Base-by-base conservation (phyloP, 2,888 invertebrate genomes). In the Alviniconcha strummeri region DNA sequence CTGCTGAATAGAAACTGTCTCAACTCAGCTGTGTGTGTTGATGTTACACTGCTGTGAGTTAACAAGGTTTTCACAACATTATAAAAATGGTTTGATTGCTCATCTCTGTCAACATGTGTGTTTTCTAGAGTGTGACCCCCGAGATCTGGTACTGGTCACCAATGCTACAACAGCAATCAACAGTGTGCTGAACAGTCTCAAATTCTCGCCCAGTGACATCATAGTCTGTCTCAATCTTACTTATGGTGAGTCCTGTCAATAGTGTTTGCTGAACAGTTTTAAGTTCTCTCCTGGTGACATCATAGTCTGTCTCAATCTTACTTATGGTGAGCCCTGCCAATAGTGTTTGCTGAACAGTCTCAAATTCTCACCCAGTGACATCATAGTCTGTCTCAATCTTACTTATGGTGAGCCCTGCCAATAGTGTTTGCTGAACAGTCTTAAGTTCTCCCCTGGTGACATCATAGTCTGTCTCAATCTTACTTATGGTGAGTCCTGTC, bases 91-190 rank as follows among this genome's bases (percentile, higher is more conserved):
- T 36, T 36, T 36, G 36, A 36, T 36, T 3, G 36, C 36, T 36
- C 36, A 36, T 36, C 36, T 36, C 36, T 36, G 36, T 36, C 36
- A 60, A 60, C 4, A n/a, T 56, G 57, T 11, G 54, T 15, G 67
- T 74, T 76, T 84, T 86, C 13, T 85, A 91, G 92, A 90, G 17
- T 91, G 92, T 89, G 89, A 89, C 72, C 87, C 91, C 5, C 84
- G 67, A 64, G 92, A 93, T 81, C 78, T 93, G 13, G 91, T 92
- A 0, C 84, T 93, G 69, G 86, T 92, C 56, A 89, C 88, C 15
- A 93, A 93, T 88, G 93, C 89, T 8, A 92, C 93, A 4, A 91
- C 91, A 78, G 93, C 90, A 11, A 86, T 90, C 36, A 92, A 91
- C 86, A 88, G 90, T 67, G 90, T 93, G 0, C 87, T 91, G 52